Base-by-base conservation (phyloP, 2,888 invertebrate genomes). In the Drosophila pseudotakahashii region DNA sequence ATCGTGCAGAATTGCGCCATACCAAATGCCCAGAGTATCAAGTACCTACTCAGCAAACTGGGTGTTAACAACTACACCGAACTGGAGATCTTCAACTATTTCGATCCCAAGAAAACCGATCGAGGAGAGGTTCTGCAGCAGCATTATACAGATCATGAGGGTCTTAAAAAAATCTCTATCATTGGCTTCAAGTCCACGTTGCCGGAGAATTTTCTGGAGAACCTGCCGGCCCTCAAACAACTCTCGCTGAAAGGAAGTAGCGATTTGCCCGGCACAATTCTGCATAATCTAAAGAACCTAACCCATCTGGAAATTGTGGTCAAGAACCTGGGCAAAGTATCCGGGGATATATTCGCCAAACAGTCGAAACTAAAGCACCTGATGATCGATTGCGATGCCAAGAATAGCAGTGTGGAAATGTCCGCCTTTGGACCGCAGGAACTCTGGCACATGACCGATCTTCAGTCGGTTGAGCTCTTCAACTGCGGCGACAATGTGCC, bases 401-500 rank as follows among this genome's bases (percentile, higher is more conserved):
- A 76, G 59, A 85, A 85, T 36, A 78, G 77, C 54, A 84, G 81
- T 11, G 84, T 80, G 42, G 84, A 85, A 11, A 80, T 80, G 80
- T 81, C 87, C 0, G 45, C 84, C 14, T 48, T 85, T 0, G 84
- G 81, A 13, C 77, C 84, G 0, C 79, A 84, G 16, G 81, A 84
- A 36, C 41, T 85, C 2, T 87, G 84, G 78, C 81, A 87, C 14
- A 75, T 85, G 80, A 53, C 73, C 11, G 70, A 84, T 1, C 50
- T 85, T 5, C 73, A 76, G 4, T 73, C 77, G 34, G 73, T 85
- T 1, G 80, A 80, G 44, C 23, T 85, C 2, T 78, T 76, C 52
- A 78, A 84, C 10, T 85, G 84, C 23, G 84, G 87, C 0, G 84
- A 87, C 7, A 81, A 84, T 70, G 78, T 85, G 47, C 84, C 84